Percentiles rank a stretch among this genome's conserved stretches.
These are phyloP conservation scores for Cryptoblepharus egeriae DNA, from an alignment of 2,797 vertebrate genomes.

Conservation along the genomic window DNA sequence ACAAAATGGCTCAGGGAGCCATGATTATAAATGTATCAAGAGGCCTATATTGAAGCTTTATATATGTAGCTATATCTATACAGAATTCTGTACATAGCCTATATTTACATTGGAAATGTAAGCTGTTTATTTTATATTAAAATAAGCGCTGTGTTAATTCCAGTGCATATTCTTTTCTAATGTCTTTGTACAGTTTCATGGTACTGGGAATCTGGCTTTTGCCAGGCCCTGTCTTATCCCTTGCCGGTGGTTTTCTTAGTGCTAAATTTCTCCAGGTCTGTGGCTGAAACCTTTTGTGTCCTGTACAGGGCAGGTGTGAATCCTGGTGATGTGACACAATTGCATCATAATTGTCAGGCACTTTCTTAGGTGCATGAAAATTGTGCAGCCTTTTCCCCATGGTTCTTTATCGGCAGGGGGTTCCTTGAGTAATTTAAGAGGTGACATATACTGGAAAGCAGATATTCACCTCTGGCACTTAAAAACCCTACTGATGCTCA, in stretches of 20 bases:
- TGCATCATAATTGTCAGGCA: slow-evolving; percentile 53
- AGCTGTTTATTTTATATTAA: slow-evolving; percentile 88
- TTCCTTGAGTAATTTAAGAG: slow-evolving; percentile 36
- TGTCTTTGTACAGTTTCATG: slow-evolving; percentile 79
- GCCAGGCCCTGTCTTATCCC: slow-evolving; percentile 54
- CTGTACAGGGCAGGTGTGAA: slow-evolving; percentile 58
- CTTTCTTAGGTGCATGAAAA: slow-evolving; percentile 42
- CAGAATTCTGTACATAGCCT: slow-evolving; percentile 85
- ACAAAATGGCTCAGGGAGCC: slow-evolving; percentile 87
- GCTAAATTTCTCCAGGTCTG: slow-evolving; percentile 66
- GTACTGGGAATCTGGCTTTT: slow-evolving; percentile 75
- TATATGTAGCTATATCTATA: slow-evolving; percentile 83
- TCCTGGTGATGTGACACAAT: slow-evolving; percentile 56
- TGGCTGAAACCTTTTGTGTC: slow-evolving; percentile 61
- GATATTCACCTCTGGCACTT: slow-evolving; percentile 40
- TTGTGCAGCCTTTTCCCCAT: slow-evolving; percentile 53
- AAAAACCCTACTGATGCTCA: slow-evolving; percentile 47
- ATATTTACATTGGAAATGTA: slow-evolving; percentile 89
- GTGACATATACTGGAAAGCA: not conserved
- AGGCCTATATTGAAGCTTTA: slow-evolving; percentile 87
- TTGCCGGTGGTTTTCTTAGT: slow-evolving; percentile 63
- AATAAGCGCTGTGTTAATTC: slow-evolving; percentile 84
- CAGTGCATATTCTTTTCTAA: slow-evolving; percentile 83
- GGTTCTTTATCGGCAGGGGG: slow-evolving; percentile 54
- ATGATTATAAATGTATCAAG: slow-evolving; percentile 83